phyloP scores from a whole-genome alignment of 2,113 vertebrate species.

The Chionis minor region DNA sequence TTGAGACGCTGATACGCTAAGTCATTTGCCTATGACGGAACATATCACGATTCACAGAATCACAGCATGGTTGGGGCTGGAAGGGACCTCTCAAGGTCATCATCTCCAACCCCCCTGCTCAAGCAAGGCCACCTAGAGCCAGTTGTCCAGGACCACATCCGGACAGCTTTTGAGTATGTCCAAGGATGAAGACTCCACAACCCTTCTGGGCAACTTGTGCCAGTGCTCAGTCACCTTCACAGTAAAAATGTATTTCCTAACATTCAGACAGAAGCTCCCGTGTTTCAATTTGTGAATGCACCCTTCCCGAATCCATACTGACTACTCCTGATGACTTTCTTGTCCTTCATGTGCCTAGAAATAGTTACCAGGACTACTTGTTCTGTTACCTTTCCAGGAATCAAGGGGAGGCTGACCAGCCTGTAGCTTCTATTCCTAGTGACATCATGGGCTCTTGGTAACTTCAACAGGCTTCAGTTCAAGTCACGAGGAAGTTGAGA shows the following conservation, averaged over 20 bases:
- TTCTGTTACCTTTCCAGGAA: not conserved
- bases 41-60: not conserved
- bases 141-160: not conserved
- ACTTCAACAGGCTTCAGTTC: not conserved
- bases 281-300: not conserved
- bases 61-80: not conserved
- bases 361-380: not conserved
- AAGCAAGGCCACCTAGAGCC: not conserved
- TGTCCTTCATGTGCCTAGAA: not conserved
- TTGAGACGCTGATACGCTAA: not conserved
- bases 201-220: not conserved
- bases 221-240: not conserved
- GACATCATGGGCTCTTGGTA: not conserved
- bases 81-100: not conserved
- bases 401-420: not conserved
- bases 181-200: not conserved
- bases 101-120: not conserved
- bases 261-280: not conserved
- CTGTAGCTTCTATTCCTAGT: not conserved
- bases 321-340: not conserved
- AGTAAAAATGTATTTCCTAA: not conserved
- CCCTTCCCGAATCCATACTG: not conserved
- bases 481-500: not conserved
- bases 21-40: not conserved
- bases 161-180: not conserved